Evolutionary conservation across 1,140 invertebrate species (phyloP).

Genomic region (Coboldia fuscipes): DNA sequence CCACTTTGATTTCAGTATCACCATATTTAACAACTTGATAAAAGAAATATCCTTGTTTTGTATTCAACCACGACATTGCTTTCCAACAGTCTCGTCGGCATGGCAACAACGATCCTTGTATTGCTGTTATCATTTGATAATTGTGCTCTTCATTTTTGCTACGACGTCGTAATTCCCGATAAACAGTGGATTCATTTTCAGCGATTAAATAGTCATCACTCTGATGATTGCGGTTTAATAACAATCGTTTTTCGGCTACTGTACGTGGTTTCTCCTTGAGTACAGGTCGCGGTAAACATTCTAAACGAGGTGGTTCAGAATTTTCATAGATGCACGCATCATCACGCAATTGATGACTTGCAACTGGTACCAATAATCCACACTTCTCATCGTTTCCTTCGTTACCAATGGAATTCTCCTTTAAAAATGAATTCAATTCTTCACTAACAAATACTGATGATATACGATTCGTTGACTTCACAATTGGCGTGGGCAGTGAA

Average conservation of each 20-base stretch:
- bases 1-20: constrained; percentile 6
- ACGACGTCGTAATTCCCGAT: constrained; percentile 15
- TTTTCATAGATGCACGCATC: constrained; percentile 13
- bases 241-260: constrained; percentile 14
- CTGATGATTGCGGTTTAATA: constrained; percentile 14
- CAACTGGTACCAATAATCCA: neutral
- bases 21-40: constrained; percentile 13
- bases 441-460: constrained; percentile 15
- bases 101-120: constrained; percentile 9
- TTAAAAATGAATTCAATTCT: constrained; percentile 13
- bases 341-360: constrained; percentile 7
- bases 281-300: constrained; percentile 15
- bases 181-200: constrained; percentile 18
- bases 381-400: neutral
- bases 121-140: constrained; percentile 5
- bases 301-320: constrained; percentile 13
- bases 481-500: constrained; percentile 16
- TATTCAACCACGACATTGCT: constrained; percentile 16
- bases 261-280: constrained; percentile 14
- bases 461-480: constrained; percentile 10
- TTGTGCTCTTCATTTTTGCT: constrained; percentile 10
- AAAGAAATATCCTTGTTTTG: constrained; percentile 13
- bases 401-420: constrained; percentile 9
- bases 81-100: constrained; percentile 18
- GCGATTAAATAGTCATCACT: constrained; percentile 16